These are phyloP conservation scores for Garrulus glandarius DNA, from an alignment of 2,797 vertebrate genomes.

Conservation along the genomic window DNA sequence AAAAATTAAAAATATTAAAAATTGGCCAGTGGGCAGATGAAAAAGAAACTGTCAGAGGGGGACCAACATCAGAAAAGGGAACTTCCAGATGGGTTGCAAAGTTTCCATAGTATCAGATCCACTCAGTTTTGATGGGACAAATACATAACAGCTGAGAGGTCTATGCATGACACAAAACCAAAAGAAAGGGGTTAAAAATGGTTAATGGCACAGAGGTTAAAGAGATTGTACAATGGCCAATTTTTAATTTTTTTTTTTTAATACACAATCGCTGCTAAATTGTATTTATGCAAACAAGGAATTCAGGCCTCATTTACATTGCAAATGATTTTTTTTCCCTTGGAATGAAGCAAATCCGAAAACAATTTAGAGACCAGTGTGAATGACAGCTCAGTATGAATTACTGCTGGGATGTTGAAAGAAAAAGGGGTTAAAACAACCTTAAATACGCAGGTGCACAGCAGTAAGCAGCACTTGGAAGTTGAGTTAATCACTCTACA, in stretches of 20 bases:
- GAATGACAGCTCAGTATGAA: not conserved
- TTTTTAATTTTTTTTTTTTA: not conserved
- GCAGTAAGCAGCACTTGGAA: not conserved
- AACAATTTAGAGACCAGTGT: not conserved
- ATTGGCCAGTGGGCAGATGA: not conserved
- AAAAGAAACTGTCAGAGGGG: not conserved
- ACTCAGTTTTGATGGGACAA: not conserved
- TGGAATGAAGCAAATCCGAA: not conserved
- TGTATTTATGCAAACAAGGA: not conserved
- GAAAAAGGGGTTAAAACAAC: not conserved
- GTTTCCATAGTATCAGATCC: not conserved
- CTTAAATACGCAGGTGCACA: not conserved
- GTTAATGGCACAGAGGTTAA: not conserved
- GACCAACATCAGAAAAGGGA: not conserved
- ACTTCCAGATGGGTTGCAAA: not conserved
- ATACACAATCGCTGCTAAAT: not conserved
- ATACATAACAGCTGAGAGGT: not conserved
- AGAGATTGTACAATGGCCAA: not conserved
- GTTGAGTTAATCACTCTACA: not conserved
- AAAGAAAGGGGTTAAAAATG: not conserved
- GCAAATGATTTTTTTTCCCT: not conserved
- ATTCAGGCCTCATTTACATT: not conserved
- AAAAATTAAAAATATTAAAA: not conserved
- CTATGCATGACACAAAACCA: not conserved
- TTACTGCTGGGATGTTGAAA: not conserved